Conservation (phyloP, 2,888 invertebrate genomes). For the Omphaloscelis lunosa region DNA sequence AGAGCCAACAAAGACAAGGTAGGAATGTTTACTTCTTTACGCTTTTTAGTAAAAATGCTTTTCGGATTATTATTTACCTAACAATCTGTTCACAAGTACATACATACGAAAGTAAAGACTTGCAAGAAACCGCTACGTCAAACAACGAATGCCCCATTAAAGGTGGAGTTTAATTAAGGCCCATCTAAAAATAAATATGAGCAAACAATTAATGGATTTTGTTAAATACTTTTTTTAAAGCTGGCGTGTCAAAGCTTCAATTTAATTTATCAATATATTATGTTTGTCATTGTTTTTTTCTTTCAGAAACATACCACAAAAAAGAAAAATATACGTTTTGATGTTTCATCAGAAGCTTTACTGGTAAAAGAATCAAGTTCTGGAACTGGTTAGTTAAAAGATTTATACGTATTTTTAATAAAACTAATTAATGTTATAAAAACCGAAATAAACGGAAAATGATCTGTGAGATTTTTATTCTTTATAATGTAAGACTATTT, state of each 20-base stretch:
- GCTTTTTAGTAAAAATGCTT: neutral
- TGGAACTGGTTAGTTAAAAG: constrained; percentile 73
- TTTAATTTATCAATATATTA: neutral
- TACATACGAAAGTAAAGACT: too few species aligned
- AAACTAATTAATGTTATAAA: constrained; percentile 63
- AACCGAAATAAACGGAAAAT: constrained; percentile 67
- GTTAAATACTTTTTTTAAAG: neutral
- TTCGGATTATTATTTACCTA: neutral
- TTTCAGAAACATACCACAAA: constrained; percentile 83
- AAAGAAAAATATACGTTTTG: constrained; percentile 88
- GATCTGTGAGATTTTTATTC: constrained; percentile 64
- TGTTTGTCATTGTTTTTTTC: neutral
- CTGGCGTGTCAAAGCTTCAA: neutral
- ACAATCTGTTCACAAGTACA: neutral
- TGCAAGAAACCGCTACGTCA: too few species aligned
- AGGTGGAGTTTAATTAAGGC: neutral
- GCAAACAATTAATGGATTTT: neutral
- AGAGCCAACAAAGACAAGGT: constrained; percentile 89
- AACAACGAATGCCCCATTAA: too few species aligned
- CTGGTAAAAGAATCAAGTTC: constrained; percentile 79
- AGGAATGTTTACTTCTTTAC: neutral
- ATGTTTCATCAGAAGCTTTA: constrained; percentile 85
- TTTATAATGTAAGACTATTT: constrained; percentile 53
- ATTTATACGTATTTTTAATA: constrained; percentile 59
- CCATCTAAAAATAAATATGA: neutral